Evolutionary conservation across 2,113 vertebrate species (phyloP).

Genomic region (Ctenodactylus gundi): DNA sequence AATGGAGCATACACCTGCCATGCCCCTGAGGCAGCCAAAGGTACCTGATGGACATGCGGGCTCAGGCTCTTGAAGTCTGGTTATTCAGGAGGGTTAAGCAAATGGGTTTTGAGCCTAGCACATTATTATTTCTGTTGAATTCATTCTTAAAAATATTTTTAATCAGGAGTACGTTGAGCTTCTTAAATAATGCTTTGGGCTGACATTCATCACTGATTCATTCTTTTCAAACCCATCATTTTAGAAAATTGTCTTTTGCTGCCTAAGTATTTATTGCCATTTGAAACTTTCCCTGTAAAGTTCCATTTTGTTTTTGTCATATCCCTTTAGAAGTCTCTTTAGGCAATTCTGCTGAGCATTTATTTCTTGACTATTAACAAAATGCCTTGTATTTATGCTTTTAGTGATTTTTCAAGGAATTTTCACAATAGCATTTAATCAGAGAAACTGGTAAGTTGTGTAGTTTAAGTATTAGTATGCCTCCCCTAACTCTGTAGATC

Average conservation of each 20-base stretch:
- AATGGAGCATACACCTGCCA: background rate
- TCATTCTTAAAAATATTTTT: conserved; percentile 51
- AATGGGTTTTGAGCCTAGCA: background rate
- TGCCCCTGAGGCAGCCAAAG: background rate
- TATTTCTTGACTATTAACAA: conserved; percentile 58
- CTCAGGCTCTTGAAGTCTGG: background rate
- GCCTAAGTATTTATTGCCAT: conserved; percentile 44
- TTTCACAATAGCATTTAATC: conserved; percentile 41
- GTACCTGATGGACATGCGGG: background rate
- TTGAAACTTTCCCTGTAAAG: conserved; percentile 53
- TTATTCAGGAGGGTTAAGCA: background rate
- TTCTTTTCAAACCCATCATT: conserved; percentile 66
- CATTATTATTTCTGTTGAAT: conserved; percentile 42
- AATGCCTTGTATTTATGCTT: background rate
- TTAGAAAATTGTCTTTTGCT: conserved; percentile 71
- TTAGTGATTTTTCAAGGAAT: conserved; percentile 43
- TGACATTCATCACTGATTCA: conserved; percentile 45
- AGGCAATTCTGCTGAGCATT: conserved; percentile 46
- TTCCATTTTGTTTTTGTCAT: background rate
- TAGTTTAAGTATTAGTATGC: background rate
- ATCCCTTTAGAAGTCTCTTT: conserved; percentile 35
- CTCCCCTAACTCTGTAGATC: background rate
- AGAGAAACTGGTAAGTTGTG: background rate
- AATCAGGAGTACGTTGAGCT: conserved; percentile 54
- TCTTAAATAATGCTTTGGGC: conserved; percentile 57